Conservation (phyloP, 2,888 invertebrate species). For the Palloptera scutellata region DNA sequence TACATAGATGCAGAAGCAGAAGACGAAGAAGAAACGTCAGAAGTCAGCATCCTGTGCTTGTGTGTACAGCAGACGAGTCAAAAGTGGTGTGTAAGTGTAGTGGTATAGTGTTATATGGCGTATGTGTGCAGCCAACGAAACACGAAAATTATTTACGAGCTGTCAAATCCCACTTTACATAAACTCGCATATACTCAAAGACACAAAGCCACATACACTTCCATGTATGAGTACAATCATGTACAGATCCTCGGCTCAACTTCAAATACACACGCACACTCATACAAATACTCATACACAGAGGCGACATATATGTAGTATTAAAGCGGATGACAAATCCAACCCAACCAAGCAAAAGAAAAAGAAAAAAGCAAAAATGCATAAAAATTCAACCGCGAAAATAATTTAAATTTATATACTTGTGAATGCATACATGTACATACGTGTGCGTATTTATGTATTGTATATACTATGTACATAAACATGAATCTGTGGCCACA, state of each 20-base stretch:
- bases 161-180: constrained; percentile 60
- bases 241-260: too few relatives aligned
- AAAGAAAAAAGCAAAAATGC: background rate
- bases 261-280: too few relatives aligned
- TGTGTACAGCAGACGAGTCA: background rate
- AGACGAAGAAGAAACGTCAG: background rate
- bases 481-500: too few relatives aligned
- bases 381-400: constrained; percentile 22
- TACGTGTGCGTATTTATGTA: too few relatives aligned
- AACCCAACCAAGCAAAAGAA: constrained; percentile 11
- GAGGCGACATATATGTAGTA: constrained; percentile 33
- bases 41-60: background rate
- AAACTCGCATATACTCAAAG: constrained; percentile 12
- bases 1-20: constrained; percentile 5
- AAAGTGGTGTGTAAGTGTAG: background rate
- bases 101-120: background rate
- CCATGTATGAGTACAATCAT: too few relatives aligned
- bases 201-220: background rate
- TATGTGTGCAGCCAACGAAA: background rate
- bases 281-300: too few relatives aligned
- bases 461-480: too few relatives aligned
- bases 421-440: background rate
- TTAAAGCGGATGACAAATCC: constrained; percentile 35
- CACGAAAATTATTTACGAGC: constrained; percentile 53
- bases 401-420: constrained; percentile 22